These are phyloP conservation scores for Gavialis gangeticus DNA, from an alignment of 2,113 vertebrate species.

Conservation along the genomic window DNA sequence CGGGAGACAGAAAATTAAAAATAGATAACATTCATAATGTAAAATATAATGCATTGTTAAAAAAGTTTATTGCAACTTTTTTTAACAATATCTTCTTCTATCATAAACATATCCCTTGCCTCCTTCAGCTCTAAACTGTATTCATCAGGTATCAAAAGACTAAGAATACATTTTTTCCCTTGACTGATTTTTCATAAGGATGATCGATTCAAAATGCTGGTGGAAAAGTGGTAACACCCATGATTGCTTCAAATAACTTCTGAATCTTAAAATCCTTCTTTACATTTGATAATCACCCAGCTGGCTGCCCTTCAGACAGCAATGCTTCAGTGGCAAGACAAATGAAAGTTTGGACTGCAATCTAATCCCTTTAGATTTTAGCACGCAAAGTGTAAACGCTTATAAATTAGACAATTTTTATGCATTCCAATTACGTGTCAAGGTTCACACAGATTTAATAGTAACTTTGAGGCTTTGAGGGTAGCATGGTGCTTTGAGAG, in stretches of 20 bases:
- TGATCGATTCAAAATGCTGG: slow-evolving; percentile 28
- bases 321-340: slow-evolving; percentile 60
- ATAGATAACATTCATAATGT: not conserved
- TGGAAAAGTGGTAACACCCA: slow-evolving; percentile 44
- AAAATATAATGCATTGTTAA: not conserved
- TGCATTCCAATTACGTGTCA: slow-evolving; percentile 62
- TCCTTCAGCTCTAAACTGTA: not conserved
- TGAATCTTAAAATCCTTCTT: slow-evolving; percentile 62
- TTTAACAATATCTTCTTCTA: not conserved
- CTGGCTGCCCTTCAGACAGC: slow-evolving; percentile 56
- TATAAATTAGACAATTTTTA: slow-evolving; percentile 60
- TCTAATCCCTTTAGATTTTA: slow-evolving; percentile 68
- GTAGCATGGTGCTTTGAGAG: not conserved
- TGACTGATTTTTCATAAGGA: slow-evolving; percentile 46
- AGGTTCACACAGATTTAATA: slow-evolving; percentile 56
- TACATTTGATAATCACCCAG: slow-evolving; percentile 66
- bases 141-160: not conserved
- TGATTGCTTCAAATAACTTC: slow-evolving; percentile 53
- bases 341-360: slow-evolving; percentile 62
- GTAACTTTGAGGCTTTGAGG: slow-evolving; percentile 45
- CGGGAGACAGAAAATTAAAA: not conserved
- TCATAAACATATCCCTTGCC: not conserved
- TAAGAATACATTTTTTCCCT: slow-evolving; percentile 31
- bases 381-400: slow-evolving; percentile 54
- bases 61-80: not conserved